These are phyloP conservation scores for Peromyscus polionotus DNA, from an alignment of 2,113 vertebrate genomes.

Conservation along the genomic window DNA sequence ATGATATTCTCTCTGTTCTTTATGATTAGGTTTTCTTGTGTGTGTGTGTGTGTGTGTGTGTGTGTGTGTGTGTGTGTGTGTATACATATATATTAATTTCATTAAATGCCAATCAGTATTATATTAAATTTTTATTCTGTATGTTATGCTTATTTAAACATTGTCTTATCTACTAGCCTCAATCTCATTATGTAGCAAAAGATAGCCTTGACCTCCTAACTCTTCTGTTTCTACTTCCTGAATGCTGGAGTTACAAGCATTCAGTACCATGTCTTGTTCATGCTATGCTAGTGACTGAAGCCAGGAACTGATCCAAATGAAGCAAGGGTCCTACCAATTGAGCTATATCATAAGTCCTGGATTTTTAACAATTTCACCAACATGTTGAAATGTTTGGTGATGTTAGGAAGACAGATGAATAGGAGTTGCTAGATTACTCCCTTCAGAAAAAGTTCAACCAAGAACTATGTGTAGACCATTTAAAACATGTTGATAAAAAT, in stretches of 20 bases:
- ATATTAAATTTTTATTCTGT: no score
- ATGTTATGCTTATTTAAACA: no score
- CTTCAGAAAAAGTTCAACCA: no score
- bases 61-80: neutral
- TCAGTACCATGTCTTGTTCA: neutral
- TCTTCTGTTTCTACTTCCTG: neutral
- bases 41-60: neutral
- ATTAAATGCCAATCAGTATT: neutral
- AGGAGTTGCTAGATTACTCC: no score
- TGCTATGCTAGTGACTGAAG: neutral
- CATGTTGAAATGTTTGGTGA: no score
- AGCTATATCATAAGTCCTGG: no score
- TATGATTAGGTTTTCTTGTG: neutral
- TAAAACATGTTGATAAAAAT: no score
- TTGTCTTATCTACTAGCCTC: neutral
- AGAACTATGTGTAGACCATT: no score
- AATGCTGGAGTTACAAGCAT: neutral
- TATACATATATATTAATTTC: neutral
- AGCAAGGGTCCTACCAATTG: no score
- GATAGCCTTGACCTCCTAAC: neutral
- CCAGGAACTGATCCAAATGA: no score
- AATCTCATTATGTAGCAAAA: neutral
- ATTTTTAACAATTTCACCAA: no score
- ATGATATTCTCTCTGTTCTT: neutral
- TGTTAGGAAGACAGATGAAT: no score